Evolutionary conservation across 2,797 vertebrate species (phyloP).

Genomic region (Sebastes flavidus): DNA sequence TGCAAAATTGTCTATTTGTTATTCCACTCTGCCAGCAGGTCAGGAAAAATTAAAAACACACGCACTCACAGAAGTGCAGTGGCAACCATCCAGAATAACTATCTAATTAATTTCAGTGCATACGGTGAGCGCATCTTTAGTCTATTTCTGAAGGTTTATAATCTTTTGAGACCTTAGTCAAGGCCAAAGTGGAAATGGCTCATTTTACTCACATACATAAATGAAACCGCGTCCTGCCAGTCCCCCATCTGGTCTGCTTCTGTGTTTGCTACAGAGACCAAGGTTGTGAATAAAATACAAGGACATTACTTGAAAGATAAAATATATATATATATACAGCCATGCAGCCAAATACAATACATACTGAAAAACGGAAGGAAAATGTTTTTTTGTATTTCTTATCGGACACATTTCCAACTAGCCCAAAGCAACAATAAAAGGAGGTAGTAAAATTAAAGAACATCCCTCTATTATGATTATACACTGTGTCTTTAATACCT

Average conservation of each 20-base stretch:
- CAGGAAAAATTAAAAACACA: constrained; percentile 72
- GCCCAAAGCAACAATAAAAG: not conserved
- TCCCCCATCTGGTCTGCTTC: constrained; percentile 69
- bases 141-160: constrained; percentile 68
- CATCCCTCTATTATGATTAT: not conserved
- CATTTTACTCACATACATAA: constrained; percentile 73
- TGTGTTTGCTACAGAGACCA: constrained; percentile 55
- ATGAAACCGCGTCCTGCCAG: constrained; percentile 68
- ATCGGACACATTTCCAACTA: not conserved
- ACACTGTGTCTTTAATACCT: not conserved
- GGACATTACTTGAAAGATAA: constrained; percentile 48
- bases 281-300: constrained; percentile 74
- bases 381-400: not conserved
- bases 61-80: constrained; percentile 64
- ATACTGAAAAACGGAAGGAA: not conserved
- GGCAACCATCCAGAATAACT: constrained; percentile 77
- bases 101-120: constrained; percentile 77
- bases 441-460: not conserved
- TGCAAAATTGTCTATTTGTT: constrained; percentile 70
- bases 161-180: constrained; percentile 73
- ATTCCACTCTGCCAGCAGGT: constrained; percentile 69
- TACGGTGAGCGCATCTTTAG: constrained; percentile 57
- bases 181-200: constrained; percentile 71
- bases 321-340: not conserved
- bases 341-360: not conserved